A percentile compares a stretch with the other conserved stretches of the same genome.
phyloP scores from a whole-genome alignment of 1,140 invertebrate species.

The Brachionus manjavacas region DNA sequence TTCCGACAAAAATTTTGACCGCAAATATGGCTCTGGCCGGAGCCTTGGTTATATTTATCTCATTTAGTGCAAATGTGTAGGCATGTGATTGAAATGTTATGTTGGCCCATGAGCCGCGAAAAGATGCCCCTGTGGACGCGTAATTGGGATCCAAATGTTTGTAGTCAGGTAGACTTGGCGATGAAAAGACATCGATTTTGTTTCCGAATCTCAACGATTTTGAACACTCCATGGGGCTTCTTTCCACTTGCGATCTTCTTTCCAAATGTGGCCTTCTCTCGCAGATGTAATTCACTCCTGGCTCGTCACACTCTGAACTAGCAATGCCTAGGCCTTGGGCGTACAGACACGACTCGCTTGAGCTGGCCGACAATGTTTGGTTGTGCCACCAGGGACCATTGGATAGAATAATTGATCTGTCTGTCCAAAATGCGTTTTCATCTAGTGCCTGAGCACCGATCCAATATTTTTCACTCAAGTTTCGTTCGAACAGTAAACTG shows the following conservation, averaged over 20 bases:
- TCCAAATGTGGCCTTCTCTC: background rate
- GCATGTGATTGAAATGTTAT: background rate
- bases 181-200: background rate
- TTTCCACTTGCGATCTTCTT: background rate
- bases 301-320: background rate
- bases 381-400: background rate
- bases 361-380: too few species aligned
- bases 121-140: background rate
- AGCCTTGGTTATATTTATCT: background rate
- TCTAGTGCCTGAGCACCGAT: background rate
- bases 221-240: background rate
- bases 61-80: background rate
- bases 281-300: background rate
- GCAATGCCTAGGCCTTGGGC: background rate
- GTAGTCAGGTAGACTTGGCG: background rate
- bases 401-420: background rate
- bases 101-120: background rate
- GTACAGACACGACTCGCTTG: background rate
- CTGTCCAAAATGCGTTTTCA: background rate
- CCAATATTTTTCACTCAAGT: background rate
- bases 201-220: background rate
- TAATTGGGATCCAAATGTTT: background rate
- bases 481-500: background rate
- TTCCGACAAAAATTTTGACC: background rate
- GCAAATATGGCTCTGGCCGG: background rate